phyloP scores from a whole-genome alignment of 53 echinoderm and acorn worm genomes.

The Echinarachnius parma region DNA sequence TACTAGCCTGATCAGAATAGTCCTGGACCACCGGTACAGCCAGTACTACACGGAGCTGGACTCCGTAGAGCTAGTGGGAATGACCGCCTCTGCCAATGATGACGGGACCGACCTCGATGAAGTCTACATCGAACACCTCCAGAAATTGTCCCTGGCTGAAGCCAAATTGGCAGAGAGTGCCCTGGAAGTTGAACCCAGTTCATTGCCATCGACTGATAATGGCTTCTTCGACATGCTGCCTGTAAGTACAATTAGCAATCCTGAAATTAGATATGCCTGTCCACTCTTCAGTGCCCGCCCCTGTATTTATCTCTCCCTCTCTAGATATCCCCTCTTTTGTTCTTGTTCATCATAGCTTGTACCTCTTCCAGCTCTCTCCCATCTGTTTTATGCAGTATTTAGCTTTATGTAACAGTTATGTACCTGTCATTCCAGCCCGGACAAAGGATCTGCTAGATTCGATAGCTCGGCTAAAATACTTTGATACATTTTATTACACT shows the following conservation, averaged over 20 bases:
- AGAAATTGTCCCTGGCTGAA: slow-evolving; percentile 38
- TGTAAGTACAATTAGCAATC: slow-evolving; percentile 30
- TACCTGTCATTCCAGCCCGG: no score
- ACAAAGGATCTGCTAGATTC: no score
- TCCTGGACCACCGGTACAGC: slow-evolving; percentile 62
- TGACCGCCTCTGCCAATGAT: neutral
- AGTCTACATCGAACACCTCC: slow-evolving; percentile 53
- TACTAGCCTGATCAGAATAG: slow-evolving; percentile 68
- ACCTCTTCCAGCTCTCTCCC: no score
- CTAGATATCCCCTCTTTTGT: no score
- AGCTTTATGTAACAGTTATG: no score
- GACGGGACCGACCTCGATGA: slow-evolving; percentile 62
- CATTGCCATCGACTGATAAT: slow-evolving; percentile 40
- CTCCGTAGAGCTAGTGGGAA: slow-evolving; percentile 71
- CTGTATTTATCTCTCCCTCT: no score
- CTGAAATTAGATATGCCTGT: neutral
- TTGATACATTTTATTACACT: no score
- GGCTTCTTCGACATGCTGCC: slow-evolving; percentile 84
- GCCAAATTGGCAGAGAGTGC: no score
- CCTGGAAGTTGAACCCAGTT: neutral
- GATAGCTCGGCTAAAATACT: no score
- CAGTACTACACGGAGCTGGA: slow-evolving; percentile 91
- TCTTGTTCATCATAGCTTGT: no score
- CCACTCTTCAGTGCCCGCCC: no score
- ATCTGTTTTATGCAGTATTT: no score